Evolutionary conservation across 2,113 vertebrate species (phyloP), one percentile per base, ranked within the genome.

Genomic region (Scartelaos histophorus): DNA sequence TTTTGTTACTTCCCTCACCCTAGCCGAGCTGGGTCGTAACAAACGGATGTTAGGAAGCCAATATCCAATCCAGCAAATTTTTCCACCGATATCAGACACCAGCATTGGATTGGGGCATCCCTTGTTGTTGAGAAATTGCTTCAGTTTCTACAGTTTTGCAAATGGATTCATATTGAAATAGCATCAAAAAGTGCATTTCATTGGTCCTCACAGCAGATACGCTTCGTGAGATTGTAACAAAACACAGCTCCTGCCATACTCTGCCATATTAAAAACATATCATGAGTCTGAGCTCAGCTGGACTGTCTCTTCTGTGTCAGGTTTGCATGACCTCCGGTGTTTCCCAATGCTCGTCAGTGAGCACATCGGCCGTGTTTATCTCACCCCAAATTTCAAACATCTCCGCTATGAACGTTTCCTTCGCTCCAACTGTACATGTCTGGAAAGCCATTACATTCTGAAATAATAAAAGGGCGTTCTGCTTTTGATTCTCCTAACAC

Each of bases 391-490:
- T 61, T 43, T 69, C 35, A 58, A 56, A 21, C n/a, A 49, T 71
- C n/a, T 58, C 29, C n/a, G 12, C 1, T 29, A 16, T 82, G 65
- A 46, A 19, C 45, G 21, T 9, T 34, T 53, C 71, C 75, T 82
- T 29, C 56, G 16, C 54, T 43, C 85, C 87, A 57, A 43, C 47
- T 34, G 87, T 88, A 87, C 13, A 21, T 17, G 94, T 88, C 88
- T 93, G 90, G 89, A 92, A 91, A 91, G 91, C 92, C 76, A 84
- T 94, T 92, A 89, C 85, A 88, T 78, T 89, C 89, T 89, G 75
- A 85, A 90, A 91, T 81, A 86, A 81, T 78, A 90, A 90, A 91
- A 69, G 85, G 60, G 78, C 76, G 75, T 69, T 73, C 88, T 86
- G 53, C 25, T 29, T 77, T 57, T 84, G 69, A 74, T 60, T 69